Percentiles rank a stretch among this genome's conserved stretches.
Conservation (phyloP, 1,140 invertebrate species). For the Nasonia giraulti region DNA sequence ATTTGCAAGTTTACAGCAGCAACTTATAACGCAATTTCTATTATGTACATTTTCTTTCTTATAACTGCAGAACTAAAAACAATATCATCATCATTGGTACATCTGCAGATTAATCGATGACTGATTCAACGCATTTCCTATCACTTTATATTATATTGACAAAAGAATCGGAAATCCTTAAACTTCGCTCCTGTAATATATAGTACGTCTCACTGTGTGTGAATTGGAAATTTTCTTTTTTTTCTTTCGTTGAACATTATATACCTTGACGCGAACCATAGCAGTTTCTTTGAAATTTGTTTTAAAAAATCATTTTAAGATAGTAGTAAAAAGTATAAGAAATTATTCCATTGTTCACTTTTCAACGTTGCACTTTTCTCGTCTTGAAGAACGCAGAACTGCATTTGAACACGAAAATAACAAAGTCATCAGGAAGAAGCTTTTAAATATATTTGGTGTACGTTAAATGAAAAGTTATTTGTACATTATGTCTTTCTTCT, state of each 20-base stretch:
- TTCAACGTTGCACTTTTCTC: neutral
- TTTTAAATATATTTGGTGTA: constrained; percentile 25
- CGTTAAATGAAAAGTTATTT: constrained; percentile 25
- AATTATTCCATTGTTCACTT: constrained; percentile 14
- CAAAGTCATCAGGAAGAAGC: constrained; percentile 29
- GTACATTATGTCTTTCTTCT: constrained; percentile 28
- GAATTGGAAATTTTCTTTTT: neutral
- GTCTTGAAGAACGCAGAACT: neutral
- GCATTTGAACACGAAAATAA: constrained; percentile 28
- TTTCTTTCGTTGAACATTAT: constrained; percentile 4
- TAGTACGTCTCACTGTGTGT: neutral
- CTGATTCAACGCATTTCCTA: constrained; percentile 19
- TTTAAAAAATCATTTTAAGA: constrained; percentile 21
- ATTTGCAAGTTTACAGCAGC: constrained; percentile 53
- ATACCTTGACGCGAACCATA: neutral
- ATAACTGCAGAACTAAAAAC: constrained; percentile 48
- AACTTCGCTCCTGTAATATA: neutral
- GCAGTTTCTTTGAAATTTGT: neutral
- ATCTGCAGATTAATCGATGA: constrained; percentile 19
- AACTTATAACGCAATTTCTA: constrained; percentile 51
- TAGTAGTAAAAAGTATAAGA: constrained; percentile 41
- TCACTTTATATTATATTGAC: constrained; percentile 12
- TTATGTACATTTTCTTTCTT: constrained; percentile 46
- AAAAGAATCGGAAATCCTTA: constrained; percentile 19
- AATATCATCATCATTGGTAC: constrained; percentile 40